Evolutionary conservation across 1,140 invertebrate genomes (phyloP).

Genomic region (Heliconius hewitsoni): DNA sequence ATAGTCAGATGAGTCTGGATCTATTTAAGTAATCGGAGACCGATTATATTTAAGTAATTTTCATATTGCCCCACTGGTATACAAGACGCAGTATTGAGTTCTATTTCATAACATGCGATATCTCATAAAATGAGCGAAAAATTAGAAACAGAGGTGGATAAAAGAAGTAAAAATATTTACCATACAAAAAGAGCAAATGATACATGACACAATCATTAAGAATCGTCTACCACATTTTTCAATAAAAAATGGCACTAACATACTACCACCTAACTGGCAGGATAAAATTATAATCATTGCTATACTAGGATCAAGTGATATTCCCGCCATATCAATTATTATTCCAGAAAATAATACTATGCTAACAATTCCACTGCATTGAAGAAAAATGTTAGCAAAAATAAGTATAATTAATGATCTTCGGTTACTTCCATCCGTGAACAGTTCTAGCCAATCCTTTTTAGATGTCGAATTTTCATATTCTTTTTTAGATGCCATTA

Average conservation of each 20-base stretch:
- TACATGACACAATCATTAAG: conserved; percentile 70
- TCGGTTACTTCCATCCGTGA: conserved; percentile 45
- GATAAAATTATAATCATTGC: conserved; percentile 50
- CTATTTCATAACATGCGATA: too few species aligned
- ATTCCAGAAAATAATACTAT: conserved; percentile 80
- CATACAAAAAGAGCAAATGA: conserved; percentile 45
- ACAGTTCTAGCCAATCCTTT: conserved; percentile 45
- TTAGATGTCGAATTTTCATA: conserved; percentile 23
- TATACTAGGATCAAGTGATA: conserved; percentile 44
- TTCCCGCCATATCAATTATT: conserved; percentile 64
- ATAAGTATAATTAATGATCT: conserved; percentile 45
- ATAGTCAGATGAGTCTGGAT: too few species aligned
- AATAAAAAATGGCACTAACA: conserved; percentile 66
- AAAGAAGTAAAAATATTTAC: conserved; percentile 36
- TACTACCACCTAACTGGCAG: conserved; percentile 76
- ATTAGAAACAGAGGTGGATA: too few species aligned
- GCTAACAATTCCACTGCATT: conserved; percentile 62
- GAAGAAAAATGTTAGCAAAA: conserved; percentile 62
- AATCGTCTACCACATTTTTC: conserved; percentile 80
- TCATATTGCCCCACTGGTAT: too few species aligned
- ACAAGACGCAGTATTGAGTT: too few species aligned
- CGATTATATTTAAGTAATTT: too few species aligned
- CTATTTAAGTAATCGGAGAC: too few species aligned
- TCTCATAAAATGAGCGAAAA: too few species aligned
- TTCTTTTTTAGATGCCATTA: conserved; percentile 32